These are phyloP conservation scores for Furnarius figulus DNA, from an alignment of 2,113 vertebrate genomes.

Conservation along the genomic window DNA sequence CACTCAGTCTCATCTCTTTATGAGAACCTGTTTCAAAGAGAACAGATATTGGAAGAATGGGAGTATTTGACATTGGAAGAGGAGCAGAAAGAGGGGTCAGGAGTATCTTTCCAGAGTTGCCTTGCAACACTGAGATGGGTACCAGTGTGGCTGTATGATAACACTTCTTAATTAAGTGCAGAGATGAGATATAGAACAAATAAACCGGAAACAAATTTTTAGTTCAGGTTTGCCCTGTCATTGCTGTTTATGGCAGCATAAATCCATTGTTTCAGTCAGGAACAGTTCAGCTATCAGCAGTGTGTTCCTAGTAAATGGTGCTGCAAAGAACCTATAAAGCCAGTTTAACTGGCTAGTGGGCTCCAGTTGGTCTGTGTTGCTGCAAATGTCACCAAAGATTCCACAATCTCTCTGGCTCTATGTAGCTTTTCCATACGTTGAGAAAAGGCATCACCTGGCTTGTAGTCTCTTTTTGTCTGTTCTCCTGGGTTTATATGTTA, in stretches of 20 bases:
- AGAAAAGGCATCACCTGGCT: neutral
- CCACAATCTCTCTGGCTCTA: neutral
- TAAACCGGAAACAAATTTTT: neutral
- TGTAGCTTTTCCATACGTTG: neutral
- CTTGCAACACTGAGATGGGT: neutral
- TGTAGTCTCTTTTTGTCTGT: neutral
- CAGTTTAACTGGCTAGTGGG: neutral
- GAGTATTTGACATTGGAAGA: neutral
- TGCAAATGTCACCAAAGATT: neutral
- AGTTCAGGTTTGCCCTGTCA: slow-evolving; percentile 18
- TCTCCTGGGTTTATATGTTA: neutral
- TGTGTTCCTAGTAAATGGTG: neutral
- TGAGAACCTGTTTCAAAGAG: neutral
- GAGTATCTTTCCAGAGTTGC: neutral
- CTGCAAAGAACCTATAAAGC: neutral
- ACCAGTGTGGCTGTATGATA: neutral
- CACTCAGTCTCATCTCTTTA: neutral
- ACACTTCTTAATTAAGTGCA: slow-evolving; percentile 18
- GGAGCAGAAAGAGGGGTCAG: neutral
- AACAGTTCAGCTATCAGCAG: neutral
- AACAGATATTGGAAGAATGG: neutral
- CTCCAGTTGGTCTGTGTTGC: neutral
- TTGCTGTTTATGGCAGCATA: neutral
- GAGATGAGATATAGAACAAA: neutral
- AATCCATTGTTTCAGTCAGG: neutral